Evolutionary conservation across 2,797 vertebrate genomes (phyloP).

Genomic region (Brachymystax lenok): DNA sequence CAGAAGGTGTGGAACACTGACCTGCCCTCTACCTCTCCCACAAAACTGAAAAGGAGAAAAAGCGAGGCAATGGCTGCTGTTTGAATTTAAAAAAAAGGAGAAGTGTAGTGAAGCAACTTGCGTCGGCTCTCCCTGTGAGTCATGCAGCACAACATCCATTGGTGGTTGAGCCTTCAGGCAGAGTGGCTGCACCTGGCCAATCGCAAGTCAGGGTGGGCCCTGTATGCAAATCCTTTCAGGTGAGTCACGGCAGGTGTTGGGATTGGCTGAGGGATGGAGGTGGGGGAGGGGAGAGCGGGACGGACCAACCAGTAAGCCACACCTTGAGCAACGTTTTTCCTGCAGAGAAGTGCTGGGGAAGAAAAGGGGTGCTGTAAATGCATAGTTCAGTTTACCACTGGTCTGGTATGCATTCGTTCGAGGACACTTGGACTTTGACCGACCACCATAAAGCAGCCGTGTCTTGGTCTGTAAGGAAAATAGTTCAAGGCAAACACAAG

Average conservation of each 20-base stretch:
- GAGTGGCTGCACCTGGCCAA: conserved; percentile 71
- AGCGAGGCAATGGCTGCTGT: conserved; percentile 71
- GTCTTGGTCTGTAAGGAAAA: background rate
- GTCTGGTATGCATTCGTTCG: conserved; percentile 53
- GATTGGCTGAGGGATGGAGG: conserved; percentile 61
- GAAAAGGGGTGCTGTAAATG: conserved; percentile 48
- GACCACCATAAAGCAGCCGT: conserved; percentile 35
- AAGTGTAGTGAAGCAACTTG: conserved; percentile 79
- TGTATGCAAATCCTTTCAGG: conserved; percentile 81
- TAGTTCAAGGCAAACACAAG: background rate
- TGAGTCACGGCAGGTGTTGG: conserved; percentile 59
- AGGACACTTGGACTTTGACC: conserved; percentile 64
- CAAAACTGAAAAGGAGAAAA: conserved; percentile 49
- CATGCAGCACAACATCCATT: conserved; percentile 75
- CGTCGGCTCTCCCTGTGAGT: conserved; percentile 77
- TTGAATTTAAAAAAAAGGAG: conserved; percentile 78
- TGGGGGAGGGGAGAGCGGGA: conserved; percentile 64
- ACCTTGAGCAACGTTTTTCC: conserved; percentile 66
- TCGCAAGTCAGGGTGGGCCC: conserved; percentile 62
- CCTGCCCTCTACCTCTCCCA: conserved; percentile 54
- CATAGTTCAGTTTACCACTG: conserved; percentile 34
- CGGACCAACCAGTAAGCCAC: conserved; percentile 64
- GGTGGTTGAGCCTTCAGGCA: conserved; percentile 66
- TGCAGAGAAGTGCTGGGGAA: conserved; percentile 42
- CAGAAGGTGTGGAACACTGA: conserved; percentile 60